Evolutionary conservation across 2,797 vertebrate species (phyloP).

Genomic region (Coregonus sp.): DNA sequence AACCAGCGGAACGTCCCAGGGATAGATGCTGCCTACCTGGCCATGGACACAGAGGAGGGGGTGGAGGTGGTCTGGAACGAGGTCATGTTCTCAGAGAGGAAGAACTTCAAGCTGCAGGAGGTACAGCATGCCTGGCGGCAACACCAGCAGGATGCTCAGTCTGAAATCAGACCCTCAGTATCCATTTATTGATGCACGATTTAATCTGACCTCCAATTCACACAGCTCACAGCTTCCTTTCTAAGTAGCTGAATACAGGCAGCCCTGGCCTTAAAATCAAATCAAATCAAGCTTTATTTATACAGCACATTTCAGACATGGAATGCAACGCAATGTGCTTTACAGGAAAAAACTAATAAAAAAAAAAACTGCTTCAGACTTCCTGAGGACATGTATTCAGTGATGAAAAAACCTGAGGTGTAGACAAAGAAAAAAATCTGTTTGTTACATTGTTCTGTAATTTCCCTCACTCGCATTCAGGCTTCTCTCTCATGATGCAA

Average conservation of each 20-base stretch:
- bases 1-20: conserved; percentile 90
- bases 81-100: conserved; percentile 89
- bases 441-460: not conserved
- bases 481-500: too few relatives aligned
- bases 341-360: too few relatives aligned
- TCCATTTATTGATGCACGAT: too few relatives aligned
- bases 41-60: conserved; percentile 90
- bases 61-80: conserved; percentile 93
- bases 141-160: conserved; percentile 5
- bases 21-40: conserved; percentile 88
- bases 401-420: conserved; percentile 86
- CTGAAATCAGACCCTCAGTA: too few relatives aligned
- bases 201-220: too few relatives aligned
- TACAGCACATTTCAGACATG: too few relatives aligned
- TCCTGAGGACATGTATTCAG: conserved; percentile 91
- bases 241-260: too few relatives aligned
- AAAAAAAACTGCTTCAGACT: conserved; percentile 84
- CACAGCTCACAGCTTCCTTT: too few relatives aligned
- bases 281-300: too few relatives aligned
- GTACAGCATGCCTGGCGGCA: conserved; percentile 53
- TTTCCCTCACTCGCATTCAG: not conserved
- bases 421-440: not conserved
- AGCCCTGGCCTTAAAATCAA: too few relatives aligned
- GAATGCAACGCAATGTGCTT: too few relatives aligned
- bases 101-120: conserved; percentile 90